Percentiles rank a stretch among this genome's conserved stretches.
phyloP scores from a whole-genome alignment of 2,797 vertebrate genomes.

The Molossus molossus region DNA sequence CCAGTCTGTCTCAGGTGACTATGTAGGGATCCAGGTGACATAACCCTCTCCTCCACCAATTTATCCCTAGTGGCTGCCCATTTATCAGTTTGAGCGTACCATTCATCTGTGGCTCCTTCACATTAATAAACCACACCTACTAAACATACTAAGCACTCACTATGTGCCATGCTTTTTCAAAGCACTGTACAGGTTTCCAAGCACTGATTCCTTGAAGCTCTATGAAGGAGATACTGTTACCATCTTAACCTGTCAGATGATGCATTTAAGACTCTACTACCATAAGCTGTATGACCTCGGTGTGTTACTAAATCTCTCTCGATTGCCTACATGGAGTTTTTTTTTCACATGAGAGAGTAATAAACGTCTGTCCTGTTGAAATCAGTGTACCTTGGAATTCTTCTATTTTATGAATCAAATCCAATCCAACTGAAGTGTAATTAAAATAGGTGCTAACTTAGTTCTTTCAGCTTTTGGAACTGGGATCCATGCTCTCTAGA shows the following conservation, averaged over 20 bases:
- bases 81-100: not conserved
- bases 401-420: not conserved
- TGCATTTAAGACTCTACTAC: not conserved
- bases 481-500: not conserved
- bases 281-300: not conserved
- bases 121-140: not conserved
- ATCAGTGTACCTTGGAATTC: not conserved
- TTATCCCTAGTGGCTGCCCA: not conserved
- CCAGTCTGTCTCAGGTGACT: not conserved
- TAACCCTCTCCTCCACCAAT: not conserved
- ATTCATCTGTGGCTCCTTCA: not conserved
- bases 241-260: not conserved
- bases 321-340: not conserved
- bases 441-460: conserved; percentile 24
- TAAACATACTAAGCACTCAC: not conserved
- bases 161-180: not conserved
- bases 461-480: not conserved
- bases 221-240: not conserved
- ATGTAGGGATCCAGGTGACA: not conserved
- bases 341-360: not conserved
- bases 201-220: not conserved
- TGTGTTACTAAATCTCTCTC: not conserved
- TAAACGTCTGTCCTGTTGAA: not conserved
- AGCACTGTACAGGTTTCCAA: not conserved
- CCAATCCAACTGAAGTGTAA: not conserved